These are phyloP conservation scores for Pygoscelis adeliae DNA, from an alignment of 2,113 vertebrate species.

Conservation along the genomic window DNA sequence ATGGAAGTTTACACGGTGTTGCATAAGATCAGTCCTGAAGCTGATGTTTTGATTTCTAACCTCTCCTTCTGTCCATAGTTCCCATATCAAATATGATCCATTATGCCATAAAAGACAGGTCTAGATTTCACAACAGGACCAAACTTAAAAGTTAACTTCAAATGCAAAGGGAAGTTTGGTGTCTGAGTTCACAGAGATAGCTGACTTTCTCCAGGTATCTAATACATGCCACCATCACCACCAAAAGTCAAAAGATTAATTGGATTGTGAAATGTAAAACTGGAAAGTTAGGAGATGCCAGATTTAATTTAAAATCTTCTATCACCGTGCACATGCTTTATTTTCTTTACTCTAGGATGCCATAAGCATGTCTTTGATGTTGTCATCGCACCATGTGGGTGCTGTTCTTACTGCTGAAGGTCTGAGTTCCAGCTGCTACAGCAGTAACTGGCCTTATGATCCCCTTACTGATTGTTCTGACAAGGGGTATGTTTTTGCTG, in stretches of 20 bases:
- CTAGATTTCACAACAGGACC: neutral
- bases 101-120: neutral
- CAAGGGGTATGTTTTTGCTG: rapidly evolving
- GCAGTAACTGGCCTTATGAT: neutral
- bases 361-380: neutral
- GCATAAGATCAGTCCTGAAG: neutral
- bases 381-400: neutral
- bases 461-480: neutral
- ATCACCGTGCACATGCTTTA: rapidly evolving
- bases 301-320: neutral
- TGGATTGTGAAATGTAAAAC: neutral
- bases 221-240: rapidly evolving
- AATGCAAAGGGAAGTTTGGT: neutral
- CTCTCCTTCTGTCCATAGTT: neutral
- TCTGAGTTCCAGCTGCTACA: neutral
- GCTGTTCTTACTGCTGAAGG: neutral
- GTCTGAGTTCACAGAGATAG: neutral
- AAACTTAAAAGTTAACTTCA: neutral
- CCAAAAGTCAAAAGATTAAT: neutral
- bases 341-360: neutral
- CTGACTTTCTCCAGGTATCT: neutral
- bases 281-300: neutral
- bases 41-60: neutral
- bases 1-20: neutral
- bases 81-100: neutral